Evolutionary conservation across 2,888 invertebrate genomes (phyloP), one percentile per base, ranked within the genome.

Genomic region (Steinernema carpocapsae): DNA sequence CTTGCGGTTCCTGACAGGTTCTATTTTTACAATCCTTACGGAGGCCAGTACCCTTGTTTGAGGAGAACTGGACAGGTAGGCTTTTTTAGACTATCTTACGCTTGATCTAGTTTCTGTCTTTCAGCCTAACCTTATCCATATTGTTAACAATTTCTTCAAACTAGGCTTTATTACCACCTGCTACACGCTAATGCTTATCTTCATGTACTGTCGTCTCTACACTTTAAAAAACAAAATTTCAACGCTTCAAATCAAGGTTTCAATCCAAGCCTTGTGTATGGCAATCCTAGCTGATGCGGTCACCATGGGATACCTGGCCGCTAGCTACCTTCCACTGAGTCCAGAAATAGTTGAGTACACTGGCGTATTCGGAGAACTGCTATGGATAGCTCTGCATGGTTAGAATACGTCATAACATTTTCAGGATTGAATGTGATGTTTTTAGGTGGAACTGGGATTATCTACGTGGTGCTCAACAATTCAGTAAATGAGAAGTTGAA

Each of bases 91-190:
- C n/a, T n/a, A n/a, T n/a, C n/a, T n/a, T n/a, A n/a, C n/a, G n/a
- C 14, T 43, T 7, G 43, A 7, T 7, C 43, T 43, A 43, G 14
- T 43, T 43, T 43, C 14, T 12, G 43, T 26, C 3, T 56, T 56
- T 3, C 26, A 56, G 56, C 26, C 26, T 26, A 56, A 56, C 26
- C 6, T 26, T 6, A 19, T 56, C 3, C 56, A 56, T 26, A 26
- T 56, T 26, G 3, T 56, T 6, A 56, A 56, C 56, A 56, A 56
- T 17, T 56, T 56, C 26, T 56, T 56, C 56, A 56, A 56, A 26
- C 22, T 56, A 26, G 56, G 56, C 6, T 56, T 56, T 19, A 26
- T 56, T 12, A 56, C 56, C 6, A 26, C 56, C 6, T 22, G 6
- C 24, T 56, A 56, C 26, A 26, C 26, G 26, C 3, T 56, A 2